Evolutionary conservation across 2,888 invertebrate genomes (phyloP).

Genomic region (Bombylius discolor): DNA sequence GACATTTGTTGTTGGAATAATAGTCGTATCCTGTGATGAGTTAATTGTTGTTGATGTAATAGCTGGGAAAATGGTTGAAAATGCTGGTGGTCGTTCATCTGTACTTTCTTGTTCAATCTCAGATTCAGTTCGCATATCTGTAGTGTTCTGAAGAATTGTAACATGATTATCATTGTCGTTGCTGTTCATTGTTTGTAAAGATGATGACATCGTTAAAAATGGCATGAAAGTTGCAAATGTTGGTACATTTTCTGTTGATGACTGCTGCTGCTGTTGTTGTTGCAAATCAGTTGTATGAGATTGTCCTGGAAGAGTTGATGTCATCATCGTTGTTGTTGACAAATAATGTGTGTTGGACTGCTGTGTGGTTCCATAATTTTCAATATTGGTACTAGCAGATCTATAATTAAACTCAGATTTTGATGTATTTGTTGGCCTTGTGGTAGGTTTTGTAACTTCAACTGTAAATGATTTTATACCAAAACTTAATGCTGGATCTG

Average conservation of each 20-base stretch:
- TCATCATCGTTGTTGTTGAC: background rate
- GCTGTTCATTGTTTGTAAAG: background rate
- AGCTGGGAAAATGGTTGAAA: slow-evolving; percentile 6
- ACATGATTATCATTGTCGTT: slow-evolving; percentile 3
- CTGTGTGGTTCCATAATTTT: background rate
- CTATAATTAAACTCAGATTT: background rate
- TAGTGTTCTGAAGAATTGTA: slow-evolving; percentile 12
- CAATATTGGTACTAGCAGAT: background rate
- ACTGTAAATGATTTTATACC: slow-evolving; percentile 16
- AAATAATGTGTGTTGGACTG: background rate
- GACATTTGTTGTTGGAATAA: slow-evolving; percentile 1
- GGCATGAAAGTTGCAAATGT: background rate
- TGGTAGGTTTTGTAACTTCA: slow-evolving; percentile 15
- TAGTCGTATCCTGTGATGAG: background rate
- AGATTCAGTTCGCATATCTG: slow-evolving; percentile 3
- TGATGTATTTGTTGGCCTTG: slow-evolving; percentile 8
- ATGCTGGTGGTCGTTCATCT: slow-evolving; percentile 15
- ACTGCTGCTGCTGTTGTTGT: background rate
- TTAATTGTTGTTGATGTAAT: slow-evolving; percentile 5
- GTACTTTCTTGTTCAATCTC: slow-evolving; percentile 16
- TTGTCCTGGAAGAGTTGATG: background rate
- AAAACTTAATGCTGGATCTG: background rate
- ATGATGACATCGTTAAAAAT: background rate
- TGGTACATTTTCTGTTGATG: background rate
- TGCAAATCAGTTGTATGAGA: background rate